These are phyloP conservation scores for Lycopodina hypogea DNA, from an alignment of 37 sponge, comb jelly and placozoan species.

Conservation along the genomic window DNA sequence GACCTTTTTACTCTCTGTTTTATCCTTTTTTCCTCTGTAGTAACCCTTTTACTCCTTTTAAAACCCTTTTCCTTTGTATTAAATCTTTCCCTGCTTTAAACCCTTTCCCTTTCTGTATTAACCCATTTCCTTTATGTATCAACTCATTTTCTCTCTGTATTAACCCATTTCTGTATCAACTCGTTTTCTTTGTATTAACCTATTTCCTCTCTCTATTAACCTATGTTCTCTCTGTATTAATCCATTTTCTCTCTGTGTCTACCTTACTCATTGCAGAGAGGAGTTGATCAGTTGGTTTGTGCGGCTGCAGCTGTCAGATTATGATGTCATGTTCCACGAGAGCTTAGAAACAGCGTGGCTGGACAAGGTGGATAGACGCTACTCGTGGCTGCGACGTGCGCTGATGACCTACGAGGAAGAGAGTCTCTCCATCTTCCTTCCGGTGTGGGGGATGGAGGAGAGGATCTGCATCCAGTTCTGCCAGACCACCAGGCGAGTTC, in stretches of 20 bases:
- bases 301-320: slow-evolving; percentile 89
- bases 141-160: too few species aligned
- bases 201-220: too few species aligned
- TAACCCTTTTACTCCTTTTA: background rate
- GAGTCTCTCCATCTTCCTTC: slow-evolving; percentile 78
- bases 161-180: too few species aligned
- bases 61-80: background rate
- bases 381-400: slow-evolving; percentile 89
- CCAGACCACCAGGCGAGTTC: slow-evolving; percentile 69
- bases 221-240: too few species aligned
- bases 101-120: too few species aligned
- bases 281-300: slow-evolving; percentile 89
- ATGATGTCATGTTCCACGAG: slow-evolving; percentile 86
- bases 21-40: background rate
- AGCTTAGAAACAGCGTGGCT: slow-evolving; percentile 86
- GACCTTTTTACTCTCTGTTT: too few species aligned
- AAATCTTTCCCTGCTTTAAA: too few species aligned
- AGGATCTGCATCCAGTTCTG: slow-evolving; percentile 84
- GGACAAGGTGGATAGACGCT: slow-evolving; percentile 88
- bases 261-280: slow-evolving; percentile 50
- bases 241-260: too few species aligned
- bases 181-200: too few species aligned
- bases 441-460: slow-evolving; percentile 84
- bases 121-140: too few species aligned
- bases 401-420: slow-evolving; percentile 87